Conservation (phyloP, 2,797 vertebrate species). For the Bryconaethiops microstoma region DNA sequence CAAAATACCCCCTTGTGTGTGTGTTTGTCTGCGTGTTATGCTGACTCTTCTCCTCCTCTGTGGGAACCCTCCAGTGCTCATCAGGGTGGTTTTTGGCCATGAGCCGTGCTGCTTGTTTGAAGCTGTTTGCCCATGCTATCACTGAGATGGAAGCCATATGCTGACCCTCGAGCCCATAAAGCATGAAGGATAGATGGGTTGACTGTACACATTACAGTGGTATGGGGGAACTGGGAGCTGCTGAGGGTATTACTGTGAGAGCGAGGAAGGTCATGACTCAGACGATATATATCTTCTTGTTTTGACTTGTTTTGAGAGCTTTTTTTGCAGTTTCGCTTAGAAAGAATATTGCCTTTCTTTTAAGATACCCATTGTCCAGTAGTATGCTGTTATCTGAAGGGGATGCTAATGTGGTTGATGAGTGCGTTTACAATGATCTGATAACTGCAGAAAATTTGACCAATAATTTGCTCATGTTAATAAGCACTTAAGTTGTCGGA, state of each 20-base stretch:
- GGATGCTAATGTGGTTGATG: too few relatives aligned
- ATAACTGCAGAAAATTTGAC: too few relatives aligned
- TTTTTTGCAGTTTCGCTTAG: not conserved
- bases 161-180: conserved; percentile 27
- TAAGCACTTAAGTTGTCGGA: too few relatives aligned
- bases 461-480: too few relatives aligned
- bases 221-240: not conserved
- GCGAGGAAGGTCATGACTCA: not conserved
- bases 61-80: conserved; percentile 21
- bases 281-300: not conserved
- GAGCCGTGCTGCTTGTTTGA: conserved; percentile 31
- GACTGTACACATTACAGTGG: conserved; percentile 9
- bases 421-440: too few relatives aligned
- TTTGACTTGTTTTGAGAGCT: not conserved
- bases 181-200: conserved; percentile 14
- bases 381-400: too few relatives aligned
- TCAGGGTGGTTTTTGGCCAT: conserved; percentile 36
- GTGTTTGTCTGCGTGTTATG: conserved; percentile 25
- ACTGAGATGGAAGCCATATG: conserved; percentile 49
- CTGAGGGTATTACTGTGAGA: not conserved
- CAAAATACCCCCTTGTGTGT: conserved; percentile 5
- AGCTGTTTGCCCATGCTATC: conserved; percentile 28
- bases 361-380: too few relatives aligned
- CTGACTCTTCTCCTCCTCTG: conserved; percentile 42
- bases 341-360: not conserved